Base-by-base conservation (phyloP, 2,888 invertebrate genomes). In the Tanaodytes sp. region DNA sequence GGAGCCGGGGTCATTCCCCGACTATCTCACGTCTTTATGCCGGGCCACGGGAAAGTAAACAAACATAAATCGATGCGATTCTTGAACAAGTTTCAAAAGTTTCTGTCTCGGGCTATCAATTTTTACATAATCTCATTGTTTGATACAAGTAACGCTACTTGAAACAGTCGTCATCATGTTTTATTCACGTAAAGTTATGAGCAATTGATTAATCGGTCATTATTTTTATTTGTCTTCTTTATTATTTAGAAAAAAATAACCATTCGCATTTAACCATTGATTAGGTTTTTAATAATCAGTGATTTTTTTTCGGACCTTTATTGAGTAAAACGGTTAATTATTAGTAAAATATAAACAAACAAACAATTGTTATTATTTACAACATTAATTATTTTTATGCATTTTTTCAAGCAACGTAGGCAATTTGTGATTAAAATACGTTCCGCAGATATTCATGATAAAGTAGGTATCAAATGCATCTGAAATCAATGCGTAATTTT, bases 61-160 rank as follows among this genome's bases (percentile, higher is more conserved):
- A 69, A 69, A 59, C 63, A 55, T 59, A 64, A 69, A 59, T 64
- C 45, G 63, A 57, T 58, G 59, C 23, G 58, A 54, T 40, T 63
- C 58, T 58, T 48, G 46, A 63, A 63, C 54, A 31, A 58, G 63
- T 69, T 59, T 46, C 58, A 58, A 20, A 69, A 69, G 54, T 69
- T 69, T 58, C 40, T 11, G 37, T 65, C 37, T 46, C 23, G 19
- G 40, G 39, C 65, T 52, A 65, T 65, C 65, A 58, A 65, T 65
- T 65, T 65, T 65, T 65, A 65, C 65, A 65, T 65, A 65, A 65
- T 65, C 65, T 45, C 65, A 51, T 65, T 65, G 65, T 65, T 58
- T 52, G 58, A 64, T 57, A 58, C 52, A 65, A 65, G 30, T 65
- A 45, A 55, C 30, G 23, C 37, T 18, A 57, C 20, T 45, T 55